A percentile compares a stretch with the other conserved stretches of the same genome.
Evolutionary conservation across 1,140 invertebrate genomes (phyloP).

Genomic region (Pseudomyrmex concolor): DNA sequence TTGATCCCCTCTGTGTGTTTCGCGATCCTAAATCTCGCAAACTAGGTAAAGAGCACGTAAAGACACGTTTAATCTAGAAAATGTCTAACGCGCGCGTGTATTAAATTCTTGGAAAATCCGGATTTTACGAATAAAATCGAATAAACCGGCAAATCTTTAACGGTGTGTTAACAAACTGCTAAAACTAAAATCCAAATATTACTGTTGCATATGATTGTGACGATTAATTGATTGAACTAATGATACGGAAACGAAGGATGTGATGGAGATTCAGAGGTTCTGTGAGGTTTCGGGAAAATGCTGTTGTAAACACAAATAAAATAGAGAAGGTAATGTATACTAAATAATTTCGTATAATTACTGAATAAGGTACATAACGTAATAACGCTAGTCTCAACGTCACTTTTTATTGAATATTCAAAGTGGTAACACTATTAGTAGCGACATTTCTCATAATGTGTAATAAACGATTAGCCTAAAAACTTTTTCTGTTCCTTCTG

Average conservation of each 20-base stretch:
- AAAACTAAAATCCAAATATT: no score
- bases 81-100: not conserved
- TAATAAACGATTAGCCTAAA: conserved; percentile 74
- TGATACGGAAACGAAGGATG: not conserved
- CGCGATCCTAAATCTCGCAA: conserved; percentile 53
- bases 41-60: conserved; percentile 57
- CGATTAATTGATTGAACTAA: not conserved
- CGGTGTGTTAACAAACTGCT: no score
- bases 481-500: conserved; percentile 35
- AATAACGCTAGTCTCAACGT: conserved; percentile 71
- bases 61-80: conserved; percentile 25
- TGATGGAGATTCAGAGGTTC: not conserved
- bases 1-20: conserved; percentile 39
- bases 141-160: no score
- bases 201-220: no score
- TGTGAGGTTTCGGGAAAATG: not conserved
- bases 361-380: conserved; percentile 42
- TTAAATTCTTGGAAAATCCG: not conserved
- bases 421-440: conserved; percentile 79
- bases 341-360: conserved; percentile 43
- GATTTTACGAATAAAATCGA: no score
- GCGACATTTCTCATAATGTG: conserved; percentile 73
- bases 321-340: conserved; percentile 21
- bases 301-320: not conserved
- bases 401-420: conserved; percentile 80